phyloP scores from a whole-genome alignment of 2,113 vertebrate species.

The Recurvirostra avosetta region DNA sequence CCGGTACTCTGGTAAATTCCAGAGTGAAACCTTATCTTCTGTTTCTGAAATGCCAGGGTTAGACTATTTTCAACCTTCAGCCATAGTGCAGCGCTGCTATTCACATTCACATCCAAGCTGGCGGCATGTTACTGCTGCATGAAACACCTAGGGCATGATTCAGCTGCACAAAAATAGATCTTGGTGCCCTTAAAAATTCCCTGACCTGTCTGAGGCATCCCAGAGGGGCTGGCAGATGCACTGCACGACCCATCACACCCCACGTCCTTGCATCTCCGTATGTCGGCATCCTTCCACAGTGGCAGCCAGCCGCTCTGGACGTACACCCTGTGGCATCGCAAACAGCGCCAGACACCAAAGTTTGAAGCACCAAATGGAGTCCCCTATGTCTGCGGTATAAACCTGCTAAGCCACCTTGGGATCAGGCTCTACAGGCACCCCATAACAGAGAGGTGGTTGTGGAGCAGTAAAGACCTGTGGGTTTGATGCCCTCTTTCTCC shows the following conservation, averaged over 20 bases:
- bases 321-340: too few relatives aligned
- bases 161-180: background rate
- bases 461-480: background rate
- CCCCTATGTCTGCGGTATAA: too few relatives aligned
- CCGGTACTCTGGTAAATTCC: background rate
- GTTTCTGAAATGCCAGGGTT: background rate
- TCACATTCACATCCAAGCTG: background rate
- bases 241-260: background rate
- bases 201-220: background rate
- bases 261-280: fast-evolving
- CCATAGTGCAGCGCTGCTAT: fast-evolving
- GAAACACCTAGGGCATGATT: background rate
- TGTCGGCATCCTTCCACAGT: background rate
- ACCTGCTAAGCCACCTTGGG: too few relatives aligned
- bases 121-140: background rate
- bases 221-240: background rate
- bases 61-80: background rate
- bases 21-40: conserved; percentile 8
- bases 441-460: background rate
- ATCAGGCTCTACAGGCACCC: background rate
- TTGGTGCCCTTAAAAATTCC: background rate
- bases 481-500: background rate
- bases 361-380: too few relatives aligned
- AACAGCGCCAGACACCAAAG: too few relatives aligned
- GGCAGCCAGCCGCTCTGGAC: too few relatives aligned